phyloP scores from a whole-genome alignment of 2,888 invertebrate genomes.

The Crematogaster levior region DNA sequence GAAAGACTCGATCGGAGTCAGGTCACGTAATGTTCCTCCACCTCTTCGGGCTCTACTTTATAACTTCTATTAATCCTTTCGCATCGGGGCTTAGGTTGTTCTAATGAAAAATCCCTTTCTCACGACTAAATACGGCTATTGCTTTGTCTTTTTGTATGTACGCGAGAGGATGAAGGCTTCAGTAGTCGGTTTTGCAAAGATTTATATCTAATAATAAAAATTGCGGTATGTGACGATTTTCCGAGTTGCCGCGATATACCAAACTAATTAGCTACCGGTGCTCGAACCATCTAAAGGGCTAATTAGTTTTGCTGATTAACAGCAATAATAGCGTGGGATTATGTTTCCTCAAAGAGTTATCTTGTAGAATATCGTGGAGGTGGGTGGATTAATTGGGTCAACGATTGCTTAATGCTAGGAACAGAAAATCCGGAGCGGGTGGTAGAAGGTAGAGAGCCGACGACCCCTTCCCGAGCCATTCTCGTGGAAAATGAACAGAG shows the following conservation, averaged over 20 bases:
- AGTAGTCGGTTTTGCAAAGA: constrained; percentile 15
- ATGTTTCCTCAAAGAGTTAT: constrained; percentile 67
- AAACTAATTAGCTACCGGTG: neutral
- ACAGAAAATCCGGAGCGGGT: constrained; percentile 77
- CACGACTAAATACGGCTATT: constrained; percentile 48
- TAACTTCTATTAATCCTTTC: constrained; percentile 86
- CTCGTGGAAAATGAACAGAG: constrained; percentile 85
- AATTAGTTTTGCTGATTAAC: constrained; percentile 63
- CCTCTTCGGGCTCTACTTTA: constrained; percentile 85
- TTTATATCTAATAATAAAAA: constrained; percentile 33
- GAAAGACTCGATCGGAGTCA: constrained; percentile 85
- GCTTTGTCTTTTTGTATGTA: constrained; percentile 36
- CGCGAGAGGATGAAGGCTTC: neutral
- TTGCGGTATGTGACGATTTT: constrained; percentile 13
- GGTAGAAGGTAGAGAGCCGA: constrained; percentile 65
- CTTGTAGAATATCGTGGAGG: constrained; percentile 53
- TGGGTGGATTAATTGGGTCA: constrained; percentile 77
- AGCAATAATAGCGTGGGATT: constrained; percentile 73
- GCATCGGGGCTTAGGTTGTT: constrained; percentile 77
- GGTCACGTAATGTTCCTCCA: constrained; percentile 85
- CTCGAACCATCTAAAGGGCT: neutral
- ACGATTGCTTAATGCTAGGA: constrained; percentile 78
- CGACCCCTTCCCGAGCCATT: constrained; percentile 82
- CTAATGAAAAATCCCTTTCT: constrained; percentile 82
- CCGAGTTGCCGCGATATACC: neutral